Evolutionary conservation across 2,888 invertebrate genomes (phyloP).

Genomic region (Aricia artaxerxes): DNA sequence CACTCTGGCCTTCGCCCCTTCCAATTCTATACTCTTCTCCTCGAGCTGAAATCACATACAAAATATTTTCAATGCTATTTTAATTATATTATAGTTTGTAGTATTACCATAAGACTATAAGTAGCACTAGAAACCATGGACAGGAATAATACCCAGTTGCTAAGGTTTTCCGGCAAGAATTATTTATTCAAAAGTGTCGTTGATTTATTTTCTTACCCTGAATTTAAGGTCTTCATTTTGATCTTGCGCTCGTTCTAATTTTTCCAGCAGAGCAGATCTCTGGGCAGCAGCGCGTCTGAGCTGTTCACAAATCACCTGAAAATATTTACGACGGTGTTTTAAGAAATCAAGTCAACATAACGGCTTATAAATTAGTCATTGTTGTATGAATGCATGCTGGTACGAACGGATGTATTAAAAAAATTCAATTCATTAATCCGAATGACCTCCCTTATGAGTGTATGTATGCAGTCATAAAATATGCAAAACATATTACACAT

Average conservation of each 20-base stretch:
- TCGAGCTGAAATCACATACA: conserved; percentile 81
- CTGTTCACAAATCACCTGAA: conserved; percentile 86
- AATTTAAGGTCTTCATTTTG: conserved; percentile 91
- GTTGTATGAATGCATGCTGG: neutral
- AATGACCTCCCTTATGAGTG: conserved; percentile 15
- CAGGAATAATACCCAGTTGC: too few species aligned
- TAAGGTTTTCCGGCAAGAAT: too few species aligned
- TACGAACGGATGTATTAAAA: conserved; percentile 29
- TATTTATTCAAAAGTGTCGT: too few species aligned
- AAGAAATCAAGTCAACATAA: neutral
- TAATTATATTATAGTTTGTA: too few species aligned
- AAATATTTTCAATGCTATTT: neutral
- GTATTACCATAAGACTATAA: too few species aligned
- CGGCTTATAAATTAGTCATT: neutral
- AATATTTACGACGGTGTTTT: conserved; percentile 39
- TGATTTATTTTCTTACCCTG: conserved; percentile 79
- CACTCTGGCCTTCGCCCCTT: conserved; percentile 89
- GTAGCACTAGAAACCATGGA: too few species aligned
- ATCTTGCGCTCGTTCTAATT: conserved; percentile 87
- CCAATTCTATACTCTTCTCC: conserved; percentile 90
- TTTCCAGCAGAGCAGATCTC: conserved; percentile 83
- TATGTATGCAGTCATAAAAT: conserved; percentile 29
- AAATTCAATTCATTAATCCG: conserved; percentile 27
- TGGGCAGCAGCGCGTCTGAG: conserved; percentile 85
- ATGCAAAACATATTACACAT: conserved; percentile 33